Percentiles rank a stretch among this genome's conserved stretches.
phyloP scores from a whole-genome alignment of 2,888 invertebrate species.

The Epirrita christyi region DNA sequence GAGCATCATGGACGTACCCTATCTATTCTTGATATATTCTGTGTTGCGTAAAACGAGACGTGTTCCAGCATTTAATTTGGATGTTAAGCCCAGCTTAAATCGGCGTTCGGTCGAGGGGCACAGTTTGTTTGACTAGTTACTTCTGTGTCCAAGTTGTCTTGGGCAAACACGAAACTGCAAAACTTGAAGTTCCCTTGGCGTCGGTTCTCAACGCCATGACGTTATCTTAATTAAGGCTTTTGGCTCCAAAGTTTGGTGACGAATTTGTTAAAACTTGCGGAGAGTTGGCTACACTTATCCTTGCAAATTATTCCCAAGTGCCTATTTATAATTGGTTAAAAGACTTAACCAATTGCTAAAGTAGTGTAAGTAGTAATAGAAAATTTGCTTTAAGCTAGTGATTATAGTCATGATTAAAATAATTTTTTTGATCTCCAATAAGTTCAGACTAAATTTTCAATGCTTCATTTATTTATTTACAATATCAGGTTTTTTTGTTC shows the following conservation, averaged over 20 bases:
- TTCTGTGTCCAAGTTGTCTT: slow-evolving; percentile 74
- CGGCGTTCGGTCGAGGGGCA: slow-evolving; percentile 42
- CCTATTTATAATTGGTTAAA: background rate
- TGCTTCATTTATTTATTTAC: too few relatives aligned
- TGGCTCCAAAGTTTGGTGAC: slow-evolving; percentile 57
- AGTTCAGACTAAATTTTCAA: too few relatives aligned
- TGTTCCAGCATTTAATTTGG: slow-evolving; percentile 69
- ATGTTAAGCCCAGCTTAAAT: slow-evolving; percentile 58
- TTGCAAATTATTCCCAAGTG: slow-evolving; percentile 7
- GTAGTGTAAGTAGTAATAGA: too few relatives aligned
- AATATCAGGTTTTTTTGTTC: too few relatives aligned
- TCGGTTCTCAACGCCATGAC: slow-evolving; percentile 55
- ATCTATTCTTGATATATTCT: slow-evolving; percentile 20
- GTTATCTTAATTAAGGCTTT: slow-evolving; percentile 73
- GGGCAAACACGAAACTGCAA: slow-evolving; percentile 76
- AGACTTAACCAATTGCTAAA: too few relatives aligned
- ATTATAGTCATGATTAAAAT: too few relatives aligned
- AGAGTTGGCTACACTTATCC: slow-evolving; percentile 42
- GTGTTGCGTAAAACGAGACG: slow-evolving; percentile 49
- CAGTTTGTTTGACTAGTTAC: slow-evolving; percentile 73
- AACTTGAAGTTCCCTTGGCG: slow-evolving; percentile 56
- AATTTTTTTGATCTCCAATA: too few relatives aligned
- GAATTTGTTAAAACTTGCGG: slow-evolving; percentile 63
- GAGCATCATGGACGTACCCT: slow-evolving; percentile 36
- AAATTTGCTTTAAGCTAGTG: too few relatives aligned